Evolutionary conservation across 2,113 vertebrate genomes (phyloP), one percentile per base, ranked within the genome.

Genomic region (Chauna torquata): DNA sequence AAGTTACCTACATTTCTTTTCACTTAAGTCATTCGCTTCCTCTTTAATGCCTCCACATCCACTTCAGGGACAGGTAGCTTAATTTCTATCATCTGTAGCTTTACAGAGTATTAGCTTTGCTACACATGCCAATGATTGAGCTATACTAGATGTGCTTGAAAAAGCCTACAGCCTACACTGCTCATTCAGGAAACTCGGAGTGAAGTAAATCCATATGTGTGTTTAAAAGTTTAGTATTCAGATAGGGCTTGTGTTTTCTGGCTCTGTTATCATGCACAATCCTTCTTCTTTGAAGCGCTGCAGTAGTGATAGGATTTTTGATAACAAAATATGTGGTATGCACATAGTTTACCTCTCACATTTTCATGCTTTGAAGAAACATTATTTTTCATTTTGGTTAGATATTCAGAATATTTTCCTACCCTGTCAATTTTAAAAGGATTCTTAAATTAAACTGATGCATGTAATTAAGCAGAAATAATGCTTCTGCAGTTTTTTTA

Each of bases 151-250:
- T 97, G 90, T 96, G 90, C 96, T 93, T 96, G 91, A 97, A 98
- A 98, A 95, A 96, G 70, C 72, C 87, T 82, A 81, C 82, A 96
- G 82, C 93, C 82, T 92, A 79, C 92, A 96, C 85, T 78, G 62
- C 95, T 98, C 97, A 95, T 97, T 98, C 97, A 98, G 98, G 98
- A 98, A 98, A 97, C 97, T 94, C 16, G 6, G 93, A 96, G 95
- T 87, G 98, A 98, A 98, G 96, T 98, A 98, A 97, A 98, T 98
- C 98, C 98, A 98, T 98, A 98, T 98, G 97, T 97, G 96, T 91
- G 92, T 95, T 76, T 87, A 86, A 95, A 97, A 92, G 59, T 15
- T 90, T 81, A 93, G 74, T 42, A 47, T 95, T 97, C 95, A 83
- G 97, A 97, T 68, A 97, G 74, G 86, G 90, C 86, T 94, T 7